These are phyloP conservation scores for Athene cunicularia DNA, from an alignment of 2,113 vertebrate genomes.

Conservation along the genomic window DNA sequence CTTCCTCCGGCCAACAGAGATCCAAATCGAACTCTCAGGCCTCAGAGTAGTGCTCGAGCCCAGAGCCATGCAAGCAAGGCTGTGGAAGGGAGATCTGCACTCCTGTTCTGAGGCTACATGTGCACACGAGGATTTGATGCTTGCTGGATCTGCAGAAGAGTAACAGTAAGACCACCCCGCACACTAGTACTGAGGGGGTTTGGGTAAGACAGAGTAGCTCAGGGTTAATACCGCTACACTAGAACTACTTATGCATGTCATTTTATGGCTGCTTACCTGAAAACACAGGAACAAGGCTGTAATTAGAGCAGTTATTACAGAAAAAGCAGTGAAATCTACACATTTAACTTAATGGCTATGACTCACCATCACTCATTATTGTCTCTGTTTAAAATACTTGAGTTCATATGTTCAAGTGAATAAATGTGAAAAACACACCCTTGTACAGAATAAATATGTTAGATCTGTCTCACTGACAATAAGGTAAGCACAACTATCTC, in stretches of 20 bases:
- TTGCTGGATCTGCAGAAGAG: neutral
- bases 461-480: neutral
- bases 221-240: neutral
- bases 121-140: neutral
- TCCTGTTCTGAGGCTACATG: neutral
- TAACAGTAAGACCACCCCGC: neutral
- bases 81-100: neutral
- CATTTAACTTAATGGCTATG: neutral
- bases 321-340: neutral
- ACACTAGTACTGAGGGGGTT: neutral
- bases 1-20: neutral
- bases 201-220: neutral
- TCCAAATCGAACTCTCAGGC: neutral
- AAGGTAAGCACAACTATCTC: neutral
- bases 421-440: neutral
- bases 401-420: neutral
- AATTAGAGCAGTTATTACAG: neutral
- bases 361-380: neutral
- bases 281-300: neutral
- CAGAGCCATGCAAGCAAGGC: neutral
- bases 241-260: neutral
- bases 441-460: neutral
- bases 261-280: neutral
- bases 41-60: neutral
- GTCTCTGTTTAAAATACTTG: neutral